phyloP scores from a whole-genome alignment of 1,140 invertebrate species.

The Lepidurus couesii region DNA sequence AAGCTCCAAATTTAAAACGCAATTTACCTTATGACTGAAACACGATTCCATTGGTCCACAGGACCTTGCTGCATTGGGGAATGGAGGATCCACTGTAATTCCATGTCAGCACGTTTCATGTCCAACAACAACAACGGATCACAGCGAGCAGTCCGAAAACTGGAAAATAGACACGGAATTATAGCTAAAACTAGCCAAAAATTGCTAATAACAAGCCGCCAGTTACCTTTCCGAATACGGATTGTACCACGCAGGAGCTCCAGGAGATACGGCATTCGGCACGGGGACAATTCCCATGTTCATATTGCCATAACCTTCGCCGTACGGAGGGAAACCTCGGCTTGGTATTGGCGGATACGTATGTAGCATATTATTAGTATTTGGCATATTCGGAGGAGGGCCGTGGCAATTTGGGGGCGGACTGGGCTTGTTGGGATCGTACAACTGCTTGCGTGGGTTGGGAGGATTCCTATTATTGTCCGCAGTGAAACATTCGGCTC shows the following conservation, averaged over 20 bases:
- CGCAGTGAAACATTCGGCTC: not conserved
- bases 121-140: constrained; percentile 51
- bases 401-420: not conserved
- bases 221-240: constrained; percentile 49
- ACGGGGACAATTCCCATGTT: not conserved
- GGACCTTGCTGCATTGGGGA: constrained; percentile 30
- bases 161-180: constrained; percentile 39
- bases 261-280: constrained; percentile 20
- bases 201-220: not conserved
- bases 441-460: not conserved
- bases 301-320: constrained; percentile 1
- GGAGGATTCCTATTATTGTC: not conserved
- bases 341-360: not conserved
- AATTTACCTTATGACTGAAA: constrained; percentile 35
- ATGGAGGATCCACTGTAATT: constrained; percentile 51
- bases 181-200: constrained; percentile 24
- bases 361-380: not conserved
- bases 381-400: not conserved
- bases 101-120: constrained; percentile 52
- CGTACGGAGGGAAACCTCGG: not conserved
- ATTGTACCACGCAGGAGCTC: constrained; percentile 39
- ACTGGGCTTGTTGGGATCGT: constrained; percentile 3
- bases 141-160: constrained; percentile 48
- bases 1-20: not conserved
- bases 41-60: constrained; percentile 34